These are phyloP conservation scores for Mobula hypostoma DNA, from an alignment of 2,113 vertebrate genomes.

Conservation along the genomic window DNA sequence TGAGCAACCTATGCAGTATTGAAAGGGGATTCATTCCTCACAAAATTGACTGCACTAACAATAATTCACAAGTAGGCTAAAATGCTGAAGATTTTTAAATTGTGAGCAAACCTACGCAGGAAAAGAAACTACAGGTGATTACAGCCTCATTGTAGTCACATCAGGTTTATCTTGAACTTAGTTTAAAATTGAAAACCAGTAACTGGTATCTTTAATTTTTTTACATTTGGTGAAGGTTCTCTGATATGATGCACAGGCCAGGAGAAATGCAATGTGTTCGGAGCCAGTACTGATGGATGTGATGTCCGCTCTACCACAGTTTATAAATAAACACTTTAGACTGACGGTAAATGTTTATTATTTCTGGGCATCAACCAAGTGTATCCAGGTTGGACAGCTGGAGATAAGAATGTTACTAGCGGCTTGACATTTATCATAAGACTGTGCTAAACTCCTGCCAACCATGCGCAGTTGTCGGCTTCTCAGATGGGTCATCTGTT, in stretches of 20 bases:
- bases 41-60: not conserved
- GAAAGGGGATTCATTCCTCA: not conserved
- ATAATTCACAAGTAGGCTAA: not conserved
- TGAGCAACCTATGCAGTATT: not conserved
- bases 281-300: not conserved
- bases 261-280: not conserved
- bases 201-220: not conserved
- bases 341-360: constrained; percentile 27
- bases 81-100: not conserved
- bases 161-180: not conserved
- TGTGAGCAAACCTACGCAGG: not conserved
- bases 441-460: not conserved
- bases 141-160: not conserved
- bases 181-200: not conserved
- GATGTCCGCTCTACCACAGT: not conserved
- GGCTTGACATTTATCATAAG: constrained; percentile 18
- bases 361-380: constrained; percentile 30
- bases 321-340: constrained; percentile 33
- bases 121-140: not conserved
- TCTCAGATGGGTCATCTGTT: not conserved
- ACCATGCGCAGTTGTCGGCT: too few relatives aligned
- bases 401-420: constrained; percentile 34
- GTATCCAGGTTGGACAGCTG: not conserved
- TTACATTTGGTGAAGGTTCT: not conserved
- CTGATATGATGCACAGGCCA: not conserved